These are phyloP conservation scores for Hippocampus kuda DNA, from an alignment of 2,797 vertebrate genomes.

Conservation along the genomic window DNA sequence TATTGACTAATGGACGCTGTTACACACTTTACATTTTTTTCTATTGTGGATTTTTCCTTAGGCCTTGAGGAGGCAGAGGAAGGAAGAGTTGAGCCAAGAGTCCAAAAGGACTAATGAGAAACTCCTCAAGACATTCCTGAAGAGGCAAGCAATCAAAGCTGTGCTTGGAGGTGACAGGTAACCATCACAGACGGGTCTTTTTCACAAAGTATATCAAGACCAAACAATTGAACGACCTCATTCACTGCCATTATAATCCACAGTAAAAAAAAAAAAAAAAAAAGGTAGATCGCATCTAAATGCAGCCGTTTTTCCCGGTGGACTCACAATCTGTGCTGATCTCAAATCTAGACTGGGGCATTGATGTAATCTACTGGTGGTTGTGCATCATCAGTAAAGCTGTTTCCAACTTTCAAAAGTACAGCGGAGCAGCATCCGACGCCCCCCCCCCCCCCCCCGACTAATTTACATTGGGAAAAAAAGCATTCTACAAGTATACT, in stretches of 20 bases:
- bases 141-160: slow-evolving; percentile 85
- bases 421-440: no score
- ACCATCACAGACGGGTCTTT: neutral
- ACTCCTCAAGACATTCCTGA: slow-evolving; percentile 84
- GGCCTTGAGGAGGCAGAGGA: slow-evolving; percentile 83
- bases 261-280: no score
- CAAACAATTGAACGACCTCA: neutral
- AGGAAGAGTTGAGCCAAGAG: slow-evolving; percentile 73
- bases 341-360: no score
- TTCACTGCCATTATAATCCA: no score
- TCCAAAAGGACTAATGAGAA: slow-evolving; percentile 87
- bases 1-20: neutral
- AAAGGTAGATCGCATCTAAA: neutral
- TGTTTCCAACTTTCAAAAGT: no score
- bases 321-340: no score
- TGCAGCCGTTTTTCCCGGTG: no score
- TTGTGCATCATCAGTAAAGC: no score
- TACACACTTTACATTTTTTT: neutral
- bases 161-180: slow-evolving; percentile 71
- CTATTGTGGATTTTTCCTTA: slow-evolving; percentile 33
- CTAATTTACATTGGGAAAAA: no score
- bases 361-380: no score
- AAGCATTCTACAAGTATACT: no score
- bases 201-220: neutral
- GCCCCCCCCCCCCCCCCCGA: no score